These are phyloP conservation scores for Philantomba maxwellii DNA, from an alignment of 2,113 vertebrate species.

Conservation along the genomic window DNA sequence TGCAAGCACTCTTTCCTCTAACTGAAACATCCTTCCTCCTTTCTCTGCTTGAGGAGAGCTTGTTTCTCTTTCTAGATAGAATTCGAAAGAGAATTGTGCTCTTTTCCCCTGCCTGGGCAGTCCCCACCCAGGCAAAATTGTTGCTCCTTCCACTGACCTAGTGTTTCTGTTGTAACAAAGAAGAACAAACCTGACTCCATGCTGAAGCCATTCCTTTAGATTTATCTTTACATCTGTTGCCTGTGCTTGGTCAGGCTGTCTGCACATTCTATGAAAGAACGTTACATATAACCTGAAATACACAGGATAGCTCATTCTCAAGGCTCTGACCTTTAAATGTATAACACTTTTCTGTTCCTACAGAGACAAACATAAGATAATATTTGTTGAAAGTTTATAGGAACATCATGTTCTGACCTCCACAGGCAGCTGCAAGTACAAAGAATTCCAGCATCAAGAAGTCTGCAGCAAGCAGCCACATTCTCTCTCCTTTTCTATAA, in stretches of 20 bases:
- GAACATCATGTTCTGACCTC: not conserved
- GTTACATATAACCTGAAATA: not conserved
- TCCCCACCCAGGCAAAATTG: accelerated
- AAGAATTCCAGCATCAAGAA: not conserved
- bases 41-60: not conserved
- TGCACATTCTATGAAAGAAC: not conserved
- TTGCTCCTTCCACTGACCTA: not conserved
- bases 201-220: not conserved
- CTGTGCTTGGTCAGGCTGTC: not conserved
- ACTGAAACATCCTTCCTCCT: not conserved
- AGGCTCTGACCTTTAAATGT: not conserved
- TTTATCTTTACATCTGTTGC: not conserved
- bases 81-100: not conserved
- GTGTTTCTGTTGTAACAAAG: not conserved
- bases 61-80: not conserved
- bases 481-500: not conserved
- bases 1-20: not conserved
- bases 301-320: not conserved
- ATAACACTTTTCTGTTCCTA: not conserved
- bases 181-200: not conserved
- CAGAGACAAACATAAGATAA: not conserved
- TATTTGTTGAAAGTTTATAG: not conserved
- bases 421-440: not conserved
- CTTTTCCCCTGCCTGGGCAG: not conserved
- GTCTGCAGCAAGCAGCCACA: not conserved